These are phyloP conservation scores for Julus scandinavius DNA, from an alignment of 2,888 invertebrate species.

Conservation along the genomic window DNA sequence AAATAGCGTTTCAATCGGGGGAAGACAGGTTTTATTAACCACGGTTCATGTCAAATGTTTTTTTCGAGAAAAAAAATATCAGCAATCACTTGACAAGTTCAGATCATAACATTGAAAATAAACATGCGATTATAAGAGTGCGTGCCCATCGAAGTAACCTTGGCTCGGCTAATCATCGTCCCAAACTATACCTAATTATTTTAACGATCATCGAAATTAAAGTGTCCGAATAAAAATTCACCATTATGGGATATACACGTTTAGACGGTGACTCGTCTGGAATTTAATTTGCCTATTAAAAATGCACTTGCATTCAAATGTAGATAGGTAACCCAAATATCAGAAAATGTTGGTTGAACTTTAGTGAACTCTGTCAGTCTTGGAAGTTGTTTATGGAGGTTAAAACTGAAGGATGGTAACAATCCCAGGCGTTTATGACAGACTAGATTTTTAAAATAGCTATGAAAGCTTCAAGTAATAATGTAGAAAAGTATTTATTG, in stretches of 20 bases:
- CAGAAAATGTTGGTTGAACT: neutral
- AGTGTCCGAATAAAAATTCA: neutral
- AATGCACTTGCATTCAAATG: neutral
- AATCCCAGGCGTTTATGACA: too few species aligned
- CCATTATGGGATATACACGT: neutral
- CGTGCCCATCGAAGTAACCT: neutral
- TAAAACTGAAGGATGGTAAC: too few species aligned
- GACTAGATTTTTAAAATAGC: too few species aligned
- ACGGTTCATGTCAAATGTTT: slow-evolving; percentile 12
- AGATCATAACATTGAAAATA: slow-evolving; percentile 35
- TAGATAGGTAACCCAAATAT: neutral
- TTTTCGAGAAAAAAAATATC: neutral
- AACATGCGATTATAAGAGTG: neutral
- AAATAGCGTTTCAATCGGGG: neutral
- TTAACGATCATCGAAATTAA: slow-evolving; percentile 20
- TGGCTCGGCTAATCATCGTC: neutral
- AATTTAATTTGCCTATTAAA: neutral
- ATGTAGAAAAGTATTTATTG: too few species aligned
- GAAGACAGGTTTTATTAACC: slow-evolving; percentile 25
- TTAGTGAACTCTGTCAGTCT: neutral
- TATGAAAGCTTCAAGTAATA: too few species aligned
- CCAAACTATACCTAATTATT: slow-evolving; percentile 21
- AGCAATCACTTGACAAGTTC: slow-evolving; percentile 35
- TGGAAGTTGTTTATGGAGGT: neutral
- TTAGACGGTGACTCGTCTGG: neutral